Evolutionary conservation across 2,797 vertebrate genomes (phyloP).

Genomic region (Coendou prehensilis): DNA sequence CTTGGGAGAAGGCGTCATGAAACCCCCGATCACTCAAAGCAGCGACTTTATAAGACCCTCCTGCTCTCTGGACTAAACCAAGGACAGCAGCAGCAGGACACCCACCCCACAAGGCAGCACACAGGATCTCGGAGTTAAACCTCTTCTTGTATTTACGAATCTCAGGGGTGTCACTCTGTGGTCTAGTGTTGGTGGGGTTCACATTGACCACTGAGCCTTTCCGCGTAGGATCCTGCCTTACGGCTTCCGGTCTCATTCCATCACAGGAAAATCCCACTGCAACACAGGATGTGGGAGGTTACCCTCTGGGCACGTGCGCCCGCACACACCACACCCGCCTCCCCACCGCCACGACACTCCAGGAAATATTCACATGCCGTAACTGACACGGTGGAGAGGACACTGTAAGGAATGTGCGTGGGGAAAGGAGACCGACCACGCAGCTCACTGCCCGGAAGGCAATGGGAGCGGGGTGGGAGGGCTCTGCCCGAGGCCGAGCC

Average conservation of each 20-base stretch:
- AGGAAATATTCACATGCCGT: background rate
- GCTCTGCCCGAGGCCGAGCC: background rate
- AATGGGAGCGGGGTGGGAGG: constrained; percentile 74
- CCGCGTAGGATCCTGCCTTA: constrained; percentile 96
- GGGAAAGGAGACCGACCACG: constrained; percentile 82
- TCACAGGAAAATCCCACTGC: constrained; percentile 96
- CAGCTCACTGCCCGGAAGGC: constrained; percentile 79
- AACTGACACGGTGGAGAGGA: constrained; percentile 56
- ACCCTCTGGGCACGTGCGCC: background rate
- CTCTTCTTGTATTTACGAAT: constrained; percentile 99
- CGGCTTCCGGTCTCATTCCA: constrained; percentile 95
- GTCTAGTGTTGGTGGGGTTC: constrained; percentile 97
- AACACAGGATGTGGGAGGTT: constrained; percentile 80
- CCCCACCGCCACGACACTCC: background rate
- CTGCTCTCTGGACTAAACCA: background rate
- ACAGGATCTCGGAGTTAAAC: constrained; percentile 99
- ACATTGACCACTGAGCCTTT: constrained; percentile 99
- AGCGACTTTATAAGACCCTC: background rate
- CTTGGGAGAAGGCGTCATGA: background rate
- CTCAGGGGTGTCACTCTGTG: constrained; percentile 98
- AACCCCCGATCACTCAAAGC: background rate
- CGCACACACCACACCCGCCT: background rate
- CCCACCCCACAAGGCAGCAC: constrained; percentile 98
- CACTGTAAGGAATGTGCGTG: constrained; percentile 83
- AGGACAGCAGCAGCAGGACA: background rate